A percentile compares a stretch with the other conserved stretches of the same genome.
phyloP scores from a whole-genome alignment of 1,140 invertebrate species.

The Luehdorfia chinensis region DNA sequence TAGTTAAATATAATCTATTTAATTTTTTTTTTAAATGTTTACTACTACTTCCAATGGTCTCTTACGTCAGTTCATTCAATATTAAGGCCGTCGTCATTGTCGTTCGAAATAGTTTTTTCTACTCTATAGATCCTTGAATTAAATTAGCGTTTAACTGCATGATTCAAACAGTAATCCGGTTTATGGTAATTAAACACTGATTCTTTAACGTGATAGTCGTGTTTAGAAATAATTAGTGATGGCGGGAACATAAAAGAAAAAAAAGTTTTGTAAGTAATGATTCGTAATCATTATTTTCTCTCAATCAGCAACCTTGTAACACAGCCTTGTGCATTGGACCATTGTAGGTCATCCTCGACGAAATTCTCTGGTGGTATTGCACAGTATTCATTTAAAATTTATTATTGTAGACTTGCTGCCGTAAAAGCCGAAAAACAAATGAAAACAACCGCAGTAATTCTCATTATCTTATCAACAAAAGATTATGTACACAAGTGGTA shows the following conservation, averaged over 20 bases:
- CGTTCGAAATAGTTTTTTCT: conserved; percentile 27
- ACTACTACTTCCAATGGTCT: conserved; percentile 5
- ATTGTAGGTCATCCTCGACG: conserved; percentile 32
- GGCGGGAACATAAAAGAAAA: neutral
- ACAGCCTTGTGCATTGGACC: conserved; percentile 45
- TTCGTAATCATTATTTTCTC: conserved; percentile 32
- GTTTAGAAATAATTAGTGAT: neutral
- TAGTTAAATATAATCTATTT: too few species aligned
- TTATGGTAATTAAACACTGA: neutral
- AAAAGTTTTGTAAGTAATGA: conserved; percentile 57
- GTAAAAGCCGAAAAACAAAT: conserved; percentile 25
- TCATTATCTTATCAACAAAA: conserved; percentile 65
- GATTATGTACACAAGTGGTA: conserved; percentile 71
- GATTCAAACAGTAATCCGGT: conserved; percentile 26
- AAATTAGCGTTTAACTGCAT: conserved; percentile 26
- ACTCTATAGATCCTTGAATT: conserved; percentile 28
- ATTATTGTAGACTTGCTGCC: conserved; percentile 21
- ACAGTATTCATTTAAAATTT: conserved; percentile 20
- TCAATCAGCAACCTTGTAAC: conserved; percentile 34
- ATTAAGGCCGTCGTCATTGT: conserved; percentile 23
- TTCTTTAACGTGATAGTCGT: neutral
- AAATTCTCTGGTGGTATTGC: conserved; percentile 19
- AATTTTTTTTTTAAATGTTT: too few species aligned
- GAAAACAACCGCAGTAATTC: conserved; percentile 32
- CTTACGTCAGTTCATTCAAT: conserved; percentile 21